phyloP scores from a whole-genome alignment of 2,797 vertebrate genomes.

The Ctenosaura bakeri region DNA sequence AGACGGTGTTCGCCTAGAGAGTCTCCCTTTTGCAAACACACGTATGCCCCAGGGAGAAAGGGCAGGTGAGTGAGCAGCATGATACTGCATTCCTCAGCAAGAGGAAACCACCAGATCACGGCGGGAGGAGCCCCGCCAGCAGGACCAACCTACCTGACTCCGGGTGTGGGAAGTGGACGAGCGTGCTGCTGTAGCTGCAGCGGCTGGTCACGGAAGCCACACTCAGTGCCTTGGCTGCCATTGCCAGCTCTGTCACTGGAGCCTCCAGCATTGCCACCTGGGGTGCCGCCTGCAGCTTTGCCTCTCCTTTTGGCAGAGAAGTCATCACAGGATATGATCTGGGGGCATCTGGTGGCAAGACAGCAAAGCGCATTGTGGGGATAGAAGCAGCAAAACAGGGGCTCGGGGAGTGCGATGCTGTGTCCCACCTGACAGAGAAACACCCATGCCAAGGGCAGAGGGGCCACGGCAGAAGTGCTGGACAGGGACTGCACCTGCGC shows the following conservation, averaged over 20 bases:
- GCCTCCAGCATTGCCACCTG: slow-evolving; percentile 78
- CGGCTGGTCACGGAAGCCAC: slow-evolving; percentile 88
- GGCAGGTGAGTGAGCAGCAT: neutral
- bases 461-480: too few relatives aligned
- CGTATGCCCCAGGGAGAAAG: neutral
- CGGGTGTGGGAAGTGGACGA: slow-evolving; percentile 87
- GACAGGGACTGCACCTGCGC: too few relatives aligned
- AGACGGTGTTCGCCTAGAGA: neutral
- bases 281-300: slow-evolving; percentile 55
- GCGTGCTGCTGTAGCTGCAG: slow-evolving; percentile 91
- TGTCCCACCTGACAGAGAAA: too few relatives aligned
- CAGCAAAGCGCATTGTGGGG: neutral
- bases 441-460: too few relatives aligned
- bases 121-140: neutral
- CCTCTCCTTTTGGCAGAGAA: slow-evolving; percentile 76
- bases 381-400: too few relatives aligned
- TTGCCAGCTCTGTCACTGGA: slow-evolving; percentile 83
- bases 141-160: slow-evolving; percentile 82
- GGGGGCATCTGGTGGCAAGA: slow-evolving; percentile 57
- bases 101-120: too few relatives aligned
- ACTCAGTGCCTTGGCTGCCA: slow-evolving; percentile 85
- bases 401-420: too few relatives aligned
- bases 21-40: too few relatives aligned
- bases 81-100: neutral
- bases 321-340: slow-evolving; percentile 64